phyloP scores from a whole-genome alignment of 1,140 invertebrate genomes.

The Pogonus chalceus region DNA sequence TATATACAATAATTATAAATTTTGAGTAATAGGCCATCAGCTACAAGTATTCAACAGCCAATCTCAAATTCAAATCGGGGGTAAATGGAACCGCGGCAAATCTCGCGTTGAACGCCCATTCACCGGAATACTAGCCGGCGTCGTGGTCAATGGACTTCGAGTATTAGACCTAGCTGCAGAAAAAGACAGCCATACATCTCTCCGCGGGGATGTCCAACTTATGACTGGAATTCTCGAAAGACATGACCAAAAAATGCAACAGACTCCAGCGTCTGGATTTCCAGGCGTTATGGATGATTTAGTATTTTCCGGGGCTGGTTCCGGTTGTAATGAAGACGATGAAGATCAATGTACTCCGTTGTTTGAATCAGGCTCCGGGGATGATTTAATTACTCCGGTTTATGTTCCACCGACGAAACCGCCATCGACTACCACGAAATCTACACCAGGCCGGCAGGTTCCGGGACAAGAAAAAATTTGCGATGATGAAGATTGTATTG shows the following conservation, averaged over 20 bases:
- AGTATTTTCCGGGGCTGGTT: slow-evolving; percentile 81
- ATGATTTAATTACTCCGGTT: slow-evolving; percentile 83
- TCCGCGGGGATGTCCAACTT: slow-evolving; percentile 63
- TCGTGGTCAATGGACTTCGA: slow-evolving; percentile 76
- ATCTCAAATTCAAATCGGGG: slow-evolving; percentile 82
- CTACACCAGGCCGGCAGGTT: slow-evolving; percentile 17
- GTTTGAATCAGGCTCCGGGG: slow-evolving; percentile 69
- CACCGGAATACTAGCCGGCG: slow-evolving; percentile 76
- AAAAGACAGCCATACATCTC: slow-evolving; percentile 60
- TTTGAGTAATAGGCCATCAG: slow-evolving; percentile 58
- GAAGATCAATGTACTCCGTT: slow-evolving; percentile 78
- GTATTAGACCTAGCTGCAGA: slow-evolving; percentile 78
- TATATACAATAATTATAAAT: not conserved
- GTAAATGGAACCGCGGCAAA: slow-evolving; percentile 67
- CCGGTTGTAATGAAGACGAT: slow-evolving; percentile 73
- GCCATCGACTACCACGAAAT: slow-evolving; percentile 46
- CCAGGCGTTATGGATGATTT: slow-evolving; percentile 72
- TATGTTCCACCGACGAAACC: slow-evolving; percentile 74
- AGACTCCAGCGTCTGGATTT: slow-evolving; percentile 76
- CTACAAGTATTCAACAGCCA: slow-evolving; percentile 87
- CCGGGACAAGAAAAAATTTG: slow-evolving; percentile 46
- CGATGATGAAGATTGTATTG: slow-evolving; percentile 71
- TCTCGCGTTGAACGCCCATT: slow-evolving; percentile 67
- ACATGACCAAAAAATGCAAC: slow-evolving; percentile 69
- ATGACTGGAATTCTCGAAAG: slow-evolving; percentile 61